Percentiles rank a stretch among this genome's conserved stretches.
These are phyloP conservation scores for Aepyceros melampus DNA, from an alignment of 2,113 vertebrate species.

Conservation along the genomic window DNA sequence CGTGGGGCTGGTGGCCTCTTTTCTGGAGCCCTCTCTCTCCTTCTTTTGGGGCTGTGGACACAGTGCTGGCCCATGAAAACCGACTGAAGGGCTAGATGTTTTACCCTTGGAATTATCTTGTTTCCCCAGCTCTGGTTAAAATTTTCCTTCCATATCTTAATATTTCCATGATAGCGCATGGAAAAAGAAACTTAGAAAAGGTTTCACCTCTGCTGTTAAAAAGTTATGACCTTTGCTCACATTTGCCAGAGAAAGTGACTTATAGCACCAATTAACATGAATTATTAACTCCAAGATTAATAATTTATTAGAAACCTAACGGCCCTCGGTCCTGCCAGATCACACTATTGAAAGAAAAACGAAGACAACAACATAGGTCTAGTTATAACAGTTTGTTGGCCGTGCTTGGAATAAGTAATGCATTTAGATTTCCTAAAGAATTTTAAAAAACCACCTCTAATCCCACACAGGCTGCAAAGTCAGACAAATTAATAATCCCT, in stretches of 20 bases:
- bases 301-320: conserved; percentile 93
- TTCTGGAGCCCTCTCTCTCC: neutral
- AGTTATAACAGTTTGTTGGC: conserved; percentile 74
- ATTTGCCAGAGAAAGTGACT: conserved; percentile 89
- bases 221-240: conserved; percentile 87
- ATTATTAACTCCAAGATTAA: conserved; percentile 95
- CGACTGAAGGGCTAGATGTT: neutral
- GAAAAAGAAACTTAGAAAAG: conserved; percentile 77
- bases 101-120: conserved; percentile 1
- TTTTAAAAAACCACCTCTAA: conserved; percentile 73
- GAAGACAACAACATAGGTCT: conserved; percentile 78
- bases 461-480: conserved; percentile 65
- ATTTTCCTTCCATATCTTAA: conserved; percentile 59
- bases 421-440: conserved; percentile 76
- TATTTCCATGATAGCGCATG: conserved; percentile 48
- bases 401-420: conserved; percentile 68
- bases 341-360: conserved; percentile 77
- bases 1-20: neutral
- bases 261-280: conserved; percentile 95
- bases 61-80: neutral
- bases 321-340: conserved; percentile 83
- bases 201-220: conserved; percentile 82
- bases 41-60: neutral
- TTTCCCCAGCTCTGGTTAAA: conserved; percentile 57
- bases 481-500: conserved; percentile 4